Base-by-base conservation (phyloP, 2,888 invertebrate species). In the Cepaea hortensis region DNA sequence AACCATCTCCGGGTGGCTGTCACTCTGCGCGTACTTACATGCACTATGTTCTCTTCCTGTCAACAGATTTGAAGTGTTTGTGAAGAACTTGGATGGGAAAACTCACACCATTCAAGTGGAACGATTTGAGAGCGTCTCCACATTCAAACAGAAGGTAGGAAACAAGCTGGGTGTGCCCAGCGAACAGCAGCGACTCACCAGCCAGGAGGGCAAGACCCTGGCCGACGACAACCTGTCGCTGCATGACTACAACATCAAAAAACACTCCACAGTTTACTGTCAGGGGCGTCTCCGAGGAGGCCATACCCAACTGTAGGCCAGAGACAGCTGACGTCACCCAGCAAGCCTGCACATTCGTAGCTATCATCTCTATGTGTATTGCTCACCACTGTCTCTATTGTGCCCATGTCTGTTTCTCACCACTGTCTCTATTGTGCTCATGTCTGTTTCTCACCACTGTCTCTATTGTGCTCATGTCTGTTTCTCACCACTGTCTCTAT, bases 221-320 rank as follows among this genome's bases (percentile, higher is more conserved):
- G 35, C 75, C 46, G 84, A 84, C 65, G 84, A 76, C 13, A 55
- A 55, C 55, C 5, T 65, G 15, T 35, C 35, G 6, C 65, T 84
- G 15, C 20, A 76, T 20, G 62, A 62, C 18, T 84, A 75, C 62
- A 76, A 84, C 15, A 76, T 84, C 23, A 79, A 85, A 62, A 85
- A 84, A 23, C 79, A 79, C 55, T 79, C 79, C 9, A 85, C 85
- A 7, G 23, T 85, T 1, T 85, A 85, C 46, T 79, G 77, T n/a
- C 77, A 85, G 55, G 85, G 85, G 6, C 85, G 85, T 35, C 85
- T 85, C 4, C 23, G 85, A 55, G 85, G 85, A 20, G 85, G 85
- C 11, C 72, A 50, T 3, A 15, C 13, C 2, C 15, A 23, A 23
- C 35, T 7, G 35, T 35, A 6, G 7, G 35, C 15, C 7, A 0